Evolutionary conservation across 2,888 invertebrate genomes (phyloP), one percentile per base, ranked within the genome.

Genomic region (Caenorhabditis sinica): DNA sequence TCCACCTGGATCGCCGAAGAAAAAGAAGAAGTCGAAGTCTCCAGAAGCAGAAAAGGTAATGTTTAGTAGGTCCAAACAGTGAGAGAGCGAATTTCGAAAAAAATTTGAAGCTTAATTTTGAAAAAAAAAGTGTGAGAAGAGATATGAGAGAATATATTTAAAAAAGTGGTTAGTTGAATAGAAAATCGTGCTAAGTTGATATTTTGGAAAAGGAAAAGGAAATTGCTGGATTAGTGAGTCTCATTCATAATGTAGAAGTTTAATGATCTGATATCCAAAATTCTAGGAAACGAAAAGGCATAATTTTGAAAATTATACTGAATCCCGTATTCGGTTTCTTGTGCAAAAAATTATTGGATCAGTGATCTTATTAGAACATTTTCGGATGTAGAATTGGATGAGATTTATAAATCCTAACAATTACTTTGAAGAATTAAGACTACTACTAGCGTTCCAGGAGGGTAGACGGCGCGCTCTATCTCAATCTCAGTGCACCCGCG

Each of bases 11-110:
- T 72, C 76, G 15, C 71, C 66, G 58, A 76, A 74, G 66, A 74
- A 53, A 53, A 56, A 73, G 75, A 76, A 71, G 65, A 81, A 81
- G 60, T 81, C 81, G 15, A 74, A 65, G 58, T 76, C 75, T 17
- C 76, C 82, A 23, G 82, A 76, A 76, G 76, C 71, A n/a, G 79
- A 79, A 56, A 79, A 79, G 79, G 79, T 79, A 81, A 68, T 40
- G 73, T 73, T 73, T 73, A 25, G 81, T 81, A 82, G 66, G 77
- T 74, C 25, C 2, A 36, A 36, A 56, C 13, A 13, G 25, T 43
- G 15, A 63, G n/a, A 61, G 33, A 28, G n/a, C n/a, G 51, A 49
- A 53, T 40, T 40, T 40, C 69, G 56, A 43, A 56, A 36, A 81
- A 43, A 68, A 17, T 8, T 65, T 63, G 33, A 72, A 23, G n/a